Conservation (phyloP, 2,113 vertebrate genomes). For the Odocoileus hemionus region DNA sequence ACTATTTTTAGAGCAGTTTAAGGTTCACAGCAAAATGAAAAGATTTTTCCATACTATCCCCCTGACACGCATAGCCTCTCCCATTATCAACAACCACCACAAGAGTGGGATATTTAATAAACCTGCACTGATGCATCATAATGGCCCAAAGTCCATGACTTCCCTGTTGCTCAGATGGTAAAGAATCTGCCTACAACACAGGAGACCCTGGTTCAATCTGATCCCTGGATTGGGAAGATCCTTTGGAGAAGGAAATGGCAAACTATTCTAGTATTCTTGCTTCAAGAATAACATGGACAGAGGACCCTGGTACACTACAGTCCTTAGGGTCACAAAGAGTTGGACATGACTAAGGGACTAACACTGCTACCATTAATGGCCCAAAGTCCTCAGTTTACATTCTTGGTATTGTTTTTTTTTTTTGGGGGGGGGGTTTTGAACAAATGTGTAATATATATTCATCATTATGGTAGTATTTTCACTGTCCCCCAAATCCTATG, state of each 20-base stretch:
- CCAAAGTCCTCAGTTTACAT: background rate
- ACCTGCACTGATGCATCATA: background rate
- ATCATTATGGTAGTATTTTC: background rate
- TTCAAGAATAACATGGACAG: background rate
- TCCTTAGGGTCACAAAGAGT: background rate
- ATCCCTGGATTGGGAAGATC: background rate
- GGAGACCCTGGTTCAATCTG: fast-evolving
- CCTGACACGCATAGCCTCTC: fast-evolving
- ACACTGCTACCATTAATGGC: background rate
- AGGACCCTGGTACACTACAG: background rate
- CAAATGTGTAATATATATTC: background rate
- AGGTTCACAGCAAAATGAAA: background rate
- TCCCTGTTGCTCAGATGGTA: fast-evolving
- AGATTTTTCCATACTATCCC: background rate
- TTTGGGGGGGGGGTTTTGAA: fast-evolving
- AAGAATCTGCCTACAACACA: background rate
- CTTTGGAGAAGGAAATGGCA: background rate
- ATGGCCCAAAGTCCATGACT: background rate
- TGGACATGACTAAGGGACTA: background rate
- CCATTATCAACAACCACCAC: background rate
- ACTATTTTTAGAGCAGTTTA: background rate
- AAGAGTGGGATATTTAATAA: background rate
- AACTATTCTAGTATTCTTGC: background rate
- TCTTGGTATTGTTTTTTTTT: background rate
- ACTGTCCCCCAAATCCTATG: background rate